Conservation (phyloP, 1,140 invertebrate species). For the Drosophila azteca region DNA sequence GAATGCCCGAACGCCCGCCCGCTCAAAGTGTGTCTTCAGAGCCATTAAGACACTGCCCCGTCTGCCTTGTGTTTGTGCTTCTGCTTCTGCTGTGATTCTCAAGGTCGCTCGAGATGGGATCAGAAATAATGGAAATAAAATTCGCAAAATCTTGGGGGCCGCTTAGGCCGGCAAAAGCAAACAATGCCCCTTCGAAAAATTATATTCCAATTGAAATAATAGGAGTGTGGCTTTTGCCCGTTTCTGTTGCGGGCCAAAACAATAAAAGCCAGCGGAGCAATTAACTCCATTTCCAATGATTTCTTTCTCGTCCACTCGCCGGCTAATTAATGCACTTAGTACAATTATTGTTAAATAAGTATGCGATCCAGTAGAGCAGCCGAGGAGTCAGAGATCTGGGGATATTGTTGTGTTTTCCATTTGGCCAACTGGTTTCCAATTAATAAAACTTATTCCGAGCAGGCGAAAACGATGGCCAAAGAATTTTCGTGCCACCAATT, state of each 20-base stretch:
- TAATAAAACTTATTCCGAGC: constrained; percentile 48
- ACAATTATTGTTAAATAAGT: constrained; percentile 49
- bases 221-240: constrained; percentile 21
- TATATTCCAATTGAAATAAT: constrained; percentile 72
- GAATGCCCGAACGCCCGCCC: background rate
- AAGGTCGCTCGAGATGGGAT: constrained; percentile 52
- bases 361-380: too few species aligned
- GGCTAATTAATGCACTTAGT: constrained; percentile 67
- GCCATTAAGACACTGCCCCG: constrained; percentile 20
- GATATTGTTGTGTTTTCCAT: constrained; percentile 14
- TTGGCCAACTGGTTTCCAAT: constrained; percentile 53
- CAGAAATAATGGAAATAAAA: constrained; percentile 31
- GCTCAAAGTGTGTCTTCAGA: constrained; percentile 21
- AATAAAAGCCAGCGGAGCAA: constrained; percentile 53
- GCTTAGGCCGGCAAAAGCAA: constrained; percentile 26
- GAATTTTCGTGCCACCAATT: constrained; percentile 33
- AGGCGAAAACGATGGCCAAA: constrained; percentile 25
- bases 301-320: constrained; percentile 52
- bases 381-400: constrained; percentile 2
- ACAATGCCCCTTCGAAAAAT: constrained; percentile 57
- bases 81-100: constrained; percentile 11
- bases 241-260: constrained; percentile 18
- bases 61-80: background rate
- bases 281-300: constrained; percentile 62
- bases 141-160: constrained; percentile 32